Percentiles rank a stretch among this genome's conserved stretches.
These are phyloP conservation scores for Drosophila pseudoananassae DNA, from an alignment of 1,140 invertebrate species.

Conservation along the genomic window DNA sequence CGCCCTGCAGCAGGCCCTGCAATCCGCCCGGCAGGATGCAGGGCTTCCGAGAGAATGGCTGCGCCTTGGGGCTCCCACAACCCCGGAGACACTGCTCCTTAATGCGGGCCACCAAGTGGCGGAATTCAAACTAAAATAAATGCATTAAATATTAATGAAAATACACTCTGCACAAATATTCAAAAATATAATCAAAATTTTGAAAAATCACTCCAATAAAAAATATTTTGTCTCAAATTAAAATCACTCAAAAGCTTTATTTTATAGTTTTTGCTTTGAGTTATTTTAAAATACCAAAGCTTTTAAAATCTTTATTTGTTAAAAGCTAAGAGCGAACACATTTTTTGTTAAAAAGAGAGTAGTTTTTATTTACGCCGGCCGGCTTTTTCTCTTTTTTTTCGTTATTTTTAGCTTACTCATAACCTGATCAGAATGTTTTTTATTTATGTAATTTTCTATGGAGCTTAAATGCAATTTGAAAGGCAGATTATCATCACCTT, in stretches of 20 bases:
- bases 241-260: conserved; percentile 26
- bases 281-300: conserved; percentile 16
- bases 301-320: conserved; percentile 20
- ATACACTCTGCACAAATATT: not conserved
- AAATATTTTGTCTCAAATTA: not conserved
- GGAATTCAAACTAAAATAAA: conserved; percentile 56
- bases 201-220: not conserved
- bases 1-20: conserved; percentile 90
- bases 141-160: not conserved
- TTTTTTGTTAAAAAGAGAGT: conserved; percentile 1
- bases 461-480: not conserved
- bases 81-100: conserved; percentile 83
- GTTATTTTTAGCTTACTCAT: conserved; percentile 25
- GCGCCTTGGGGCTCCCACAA: conserved; percentile 85
- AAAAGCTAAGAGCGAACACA: not conserved
- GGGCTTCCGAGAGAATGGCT: conserved; percentile 85
- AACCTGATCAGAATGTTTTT: not conserved
- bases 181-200: not conserved
- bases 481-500: conserved; percentile 4
- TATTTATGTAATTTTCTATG: not conserved
- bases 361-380: conserved; percentile 23
- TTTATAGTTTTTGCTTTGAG: conserved; percentile 9
- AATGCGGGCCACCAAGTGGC: conserved; percentile 70
- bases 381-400: conserved; percentile 12
- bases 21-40: conserved; percentile 87